Evolutionary conservation across 1,140 invertebrate genomes (phyloP).

Genomic region (Tetragnatha versicolor): DNA sequence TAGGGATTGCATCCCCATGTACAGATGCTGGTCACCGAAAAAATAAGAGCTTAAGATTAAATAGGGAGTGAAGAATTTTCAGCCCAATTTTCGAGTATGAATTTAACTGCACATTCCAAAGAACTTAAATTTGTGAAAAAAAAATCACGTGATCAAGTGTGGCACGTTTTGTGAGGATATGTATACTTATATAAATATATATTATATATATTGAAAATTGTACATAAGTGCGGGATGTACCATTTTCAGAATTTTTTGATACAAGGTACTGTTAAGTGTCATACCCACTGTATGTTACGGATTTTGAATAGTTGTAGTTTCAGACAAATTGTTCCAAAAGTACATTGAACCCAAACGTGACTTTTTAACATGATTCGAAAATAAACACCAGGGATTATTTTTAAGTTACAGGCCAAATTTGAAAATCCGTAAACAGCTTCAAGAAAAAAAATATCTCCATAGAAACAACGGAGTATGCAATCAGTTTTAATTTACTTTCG

Average conservation of each 20-base stretch:
- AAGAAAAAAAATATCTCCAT: no score
- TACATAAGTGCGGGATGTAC: constrained; percentile 45
- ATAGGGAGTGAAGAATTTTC: no score
- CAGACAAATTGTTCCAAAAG: constrained; percentile 22
- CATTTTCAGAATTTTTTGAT: constrained; percentile 45
- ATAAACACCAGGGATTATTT: constrained; percentile 1
- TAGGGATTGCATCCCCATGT: background rate
- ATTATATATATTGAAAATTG: constrained; percentile 46
- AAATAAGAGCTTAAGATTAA: background rate
- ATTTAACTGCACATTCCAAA: background rate
- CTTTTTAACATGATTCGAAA: constrained; percentile 10
- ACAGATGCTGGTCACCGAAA: background rate
- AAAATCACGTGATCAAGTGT: constrained; percentile 29
- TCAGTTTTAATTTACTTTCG: no score
- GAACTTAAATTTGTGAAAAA: background rate
- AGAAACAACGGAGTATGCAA: no score
- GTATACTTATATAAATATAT: constrained; percentile 52
- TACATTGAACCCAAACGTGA: constrained; percentile 22
- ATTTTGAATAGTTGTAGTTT: constrained; percentile 53
- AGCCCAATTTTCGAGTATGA: background rate
- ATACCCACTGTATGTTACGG: constrained; percentile 39
- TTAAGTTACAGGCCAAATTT: constrained; percentile 1
- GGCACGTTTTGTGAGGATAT: constrained; percentile 32
- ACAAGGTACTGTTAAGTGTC: constrained; percentile 52
- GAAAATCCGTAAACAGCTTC: background rate